Percentiles rank a stretch among this genome's conserved stretches.
Conservation (phyloP, 2,888 invertebrate species). For the Suillia variegata region DNA sequence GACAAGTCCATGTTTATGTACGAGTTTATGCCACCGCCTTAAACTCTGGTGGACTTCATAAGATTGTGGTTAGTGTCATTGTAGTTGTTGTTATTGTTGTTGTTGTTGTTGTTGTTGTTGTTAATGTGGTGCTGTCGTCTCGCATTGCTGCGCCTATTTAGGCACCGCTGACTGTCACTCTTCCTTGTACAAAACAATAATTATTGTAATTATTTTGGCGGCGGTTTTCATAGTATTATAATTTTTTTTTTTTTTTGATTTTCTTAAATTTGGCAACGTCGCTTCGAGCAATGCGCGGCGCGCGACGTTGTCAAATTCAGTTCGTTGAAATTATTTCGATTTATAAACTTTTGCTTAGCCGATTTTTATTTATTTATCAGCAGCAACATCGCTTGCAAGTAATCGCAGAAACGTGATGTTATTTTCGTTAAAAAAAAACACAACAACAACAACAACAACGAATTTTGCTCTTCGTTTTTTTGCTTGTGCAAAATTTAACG, state of each 20-base stretch:
- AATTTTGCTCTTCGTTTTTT: background rate
- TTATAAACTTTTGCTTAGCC: slow-evolving; percentile 4
- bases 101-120: slow-evolving; percentile 16
- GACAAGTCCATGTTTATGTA: too few species aligned
- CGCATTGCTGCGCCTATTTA: background rate
- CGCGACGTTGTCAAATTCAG: slow-evolving; percentile 5
- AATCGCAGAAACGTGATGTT: slow-evolving; percentile 21
- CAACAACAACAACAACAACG: too few species aligned
- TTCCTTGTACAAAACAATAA: background rate
- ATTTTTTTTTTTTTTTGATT: background rate
- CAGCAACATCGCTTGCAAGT: background rate
- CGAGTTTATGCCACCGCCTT: too few species aligned
- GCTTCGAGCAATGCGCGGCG: background rate
- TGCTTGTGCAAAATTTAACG: background rate
- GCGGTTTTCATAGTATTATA: background rate
- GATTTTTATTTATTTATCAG: slow-evolving; percentile 21
- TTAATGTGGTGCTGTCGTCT: slow-evolving; percentile 10
- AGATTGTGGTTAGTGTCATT: too few species aligned
- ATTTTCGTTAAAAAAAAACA: slow-evolving; percentile 12
- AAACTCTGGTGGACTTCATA: too few species aligned
- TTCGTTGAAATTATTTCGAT: slow-evolving; percentile 1
- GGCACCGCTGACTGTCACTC: background rate
- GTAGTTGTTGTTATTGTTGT: slow-evolving; percentile 16
- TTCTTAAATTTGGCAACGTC: background rate
- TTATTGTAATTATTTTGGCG: background rate